A percentile compares a stretch with the other conserved stretches of the same genome.
phyloP scores from a whole-genome alignment of 2,797 vertebrate species.

The Nothura maculosa region DNA sequence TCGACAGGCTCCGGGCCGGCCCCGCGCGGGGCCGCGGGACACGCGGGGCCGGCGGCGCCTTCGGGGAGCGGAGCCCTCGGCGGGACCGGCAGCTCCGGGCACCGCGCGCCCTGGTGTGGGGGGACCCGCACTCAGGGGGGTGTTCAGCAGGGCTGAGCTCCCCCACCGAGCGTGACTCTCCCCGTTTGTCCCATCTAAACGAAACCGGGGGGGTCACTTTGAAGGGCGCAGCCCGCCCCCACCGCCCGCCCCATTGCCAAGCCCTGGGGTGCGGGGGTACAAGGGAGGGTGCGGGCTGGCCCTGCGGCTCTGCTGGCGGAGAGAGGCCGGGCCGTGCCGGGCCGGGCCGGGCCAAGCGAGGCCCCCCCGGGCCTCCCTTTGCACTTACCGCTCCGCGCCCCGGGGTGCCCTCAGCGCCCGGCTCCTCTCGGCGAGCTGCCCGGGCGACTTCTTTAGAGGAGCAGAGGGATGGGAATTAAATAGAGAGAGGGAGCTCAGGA shows the following conservation, averaged over 20 bases:
- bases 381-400: neutral
- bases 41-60: neutral
- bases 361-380: neutral
- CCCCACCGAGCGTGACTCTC: neutral
- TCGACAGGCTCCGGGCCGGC: neutral
- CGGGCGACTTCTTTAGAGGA: slow-evolving; percentile 32
- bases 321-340: no score
- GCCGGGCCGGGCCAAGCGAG: no score
- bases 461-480: slow-evolving; percentile 54
- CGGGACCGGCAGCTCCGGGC: neutral
- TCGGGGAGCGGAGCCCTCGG: neutral
- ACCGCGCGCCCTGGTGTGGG: neutral
- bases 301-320: no score
- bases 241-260: no score
- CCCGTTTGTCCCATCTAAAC: neutral
- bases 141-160: neutral
- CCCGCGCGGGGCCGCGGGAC: neutral
- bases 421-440: slow-evolving; percentile 11
- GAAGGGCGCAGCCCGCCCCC: neutral
- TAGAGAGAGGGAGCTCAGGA: slow-evolving; percentile 4
- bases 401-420: neutral
- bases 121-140: neutral
- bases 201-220: neutral
- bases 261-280: neutral
- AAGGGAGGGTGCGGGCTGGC: no score